Conservation (phyloP, 2,797 vertebrate species). For the Okamejei kenojei region DNA sequence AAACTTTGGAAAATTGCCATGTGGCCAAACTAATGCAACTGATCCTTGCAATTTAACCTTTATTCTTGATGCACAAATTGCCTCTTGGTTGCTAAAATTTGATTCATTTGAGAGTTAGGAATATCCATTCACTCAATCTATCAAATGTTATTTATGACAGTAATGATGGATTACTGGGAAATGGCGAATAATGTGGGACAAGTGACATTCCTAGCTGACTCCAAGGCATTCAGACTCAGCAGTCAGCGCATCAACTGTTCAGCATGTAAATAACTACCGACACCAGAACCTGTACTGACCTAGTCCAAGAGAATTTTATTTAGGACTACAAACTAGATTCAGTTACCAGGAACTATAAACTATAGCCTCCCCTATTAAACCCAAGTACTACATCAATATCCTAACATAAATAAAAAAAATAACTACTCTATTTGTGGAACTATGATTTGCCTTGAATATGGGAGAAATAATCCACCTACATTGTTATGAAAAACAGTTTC, state of each 20-base stretch:
- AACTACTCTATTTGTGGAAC: neutral
- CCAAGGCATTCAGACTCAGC: neutral
- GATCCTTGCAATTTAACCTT: neutral
- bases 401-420: conserved; percentile 6
- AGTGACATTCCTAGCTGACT: neutral
- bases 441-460: neutral
- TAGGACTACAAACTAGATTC: neutral
- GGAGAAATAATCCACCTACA: neutral
- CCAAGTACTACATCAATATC: neutral
- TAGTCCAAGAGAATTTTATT: neutral
- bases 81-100: neutral
- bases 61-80: neutral
- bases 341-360: neutral
- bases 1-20: too few species aligned
- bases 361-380: neutral
- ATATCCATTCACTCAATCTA: neutral
- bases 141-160: neutral
- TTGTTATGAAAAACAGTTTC: neutral
- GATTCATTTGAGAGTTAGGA: neutral
- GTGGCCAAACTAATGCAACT: neutral
- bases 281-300: neutral
- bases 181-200: neutral
- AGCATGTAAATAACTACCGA: neutral
- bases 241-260: conserved; percentile 8
- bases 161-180: neutral